A percentile compares a stretch with the other conserved stretches of the same genome.
These are phyloP conservation scores for Clarias pachynema DNA, from an alignment of 2,797 vertebrate genomes.

Conservation along the genomic window DNA sequence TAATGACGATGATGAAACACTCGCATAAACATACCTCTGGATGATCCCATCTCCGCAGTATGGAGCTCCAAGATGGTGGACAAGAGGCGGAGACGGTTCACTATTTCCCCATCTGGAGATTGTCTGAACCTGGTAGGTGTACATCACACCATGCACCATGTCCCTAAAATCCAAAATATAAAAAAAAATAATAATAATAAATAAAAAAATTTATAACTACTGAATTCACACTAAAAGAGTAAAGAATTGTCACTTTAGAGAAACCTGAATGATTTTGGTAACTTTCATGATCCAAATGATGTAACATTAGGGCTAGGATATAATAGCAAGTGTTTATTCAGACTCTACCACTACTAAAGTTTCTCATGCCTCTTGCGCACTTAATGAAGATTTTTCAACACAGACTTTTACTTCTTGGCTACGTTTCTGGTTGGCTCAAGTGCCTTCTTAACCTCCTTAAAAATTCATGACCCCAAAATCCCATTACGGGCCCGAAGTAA, in stretches of 20 bases:
- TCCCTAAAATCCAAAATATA: slow-evolving; percentile 75
- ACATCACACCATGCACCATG: slow-evolving; percentile 73
- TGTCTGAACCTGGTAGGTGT: slow-evolving; percentile 86
- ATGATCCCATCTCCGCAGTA: slow-evolving; percentile 96
- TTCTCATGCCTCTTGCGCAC: neutral
- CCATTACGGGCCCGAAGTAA: slow-evolving; percentile 33
- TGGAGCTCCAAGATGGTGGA: slow-evolving; percentile 83
- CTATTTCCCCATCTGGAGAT: slow-evolving; percentile 83
- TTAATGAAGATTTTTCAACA: neutral
- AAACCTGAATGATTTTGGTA: neutral
- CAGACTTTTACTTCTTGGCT: slow-evolving; percentile 22
- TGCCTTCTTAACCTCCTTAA: slow-evolving; percentile 21
- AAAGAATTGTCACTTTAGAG: neutral
- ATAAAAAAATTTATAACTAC: neutral
- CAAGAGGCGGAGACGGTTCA: slow-evolving; percentile 83
- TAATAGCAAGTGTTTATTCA: neutral
- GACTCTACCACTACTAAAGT: neutral
- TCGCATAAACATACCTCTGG: slow-evolving; percentile 74
- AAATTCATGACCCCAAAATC: slow-evolving; percentile 38
- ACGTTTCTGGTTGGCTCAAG: neutral
- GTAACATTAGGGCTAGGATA: slow-evolving; percentile 16
- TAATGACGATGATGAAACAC: neutral
- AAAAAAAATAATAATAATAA: neutral
- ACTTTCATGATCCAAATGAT: neutral
- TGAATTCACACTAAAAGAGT: neutral